Conservation (phyloP, 2,113 vertebrate species). For the Ptyas mucosa region DNA sequence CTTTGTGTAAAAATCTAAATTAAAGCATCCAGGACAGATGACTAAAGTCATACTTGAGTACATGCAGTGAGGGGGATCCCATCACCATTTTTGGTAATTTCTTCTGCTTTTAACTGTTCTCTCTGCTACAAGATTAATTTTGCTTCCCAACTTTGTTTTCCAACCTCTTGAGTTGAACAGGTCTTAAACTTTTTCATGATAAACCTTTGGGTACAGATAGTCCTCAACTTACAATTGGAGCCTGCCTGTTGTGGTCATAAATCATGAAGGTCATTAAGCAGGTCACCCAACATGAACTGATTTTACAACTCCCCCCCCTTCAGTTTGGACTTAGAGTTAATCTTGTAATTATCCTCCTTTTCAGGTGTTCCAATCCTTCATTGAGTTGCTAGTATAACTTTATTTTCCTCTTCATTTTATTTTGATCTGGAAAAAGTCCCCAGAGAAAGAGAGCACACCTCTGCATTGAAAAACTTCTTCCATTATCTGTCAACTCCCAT, state of each 20-base stretch:
- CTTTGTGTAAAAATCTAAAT: neutral
- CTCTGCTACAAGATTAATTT: neutral
- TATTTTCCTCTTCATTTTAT: neutral
- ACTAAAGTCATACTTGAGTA: neutral
- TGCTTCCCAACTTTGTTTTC: neutral
- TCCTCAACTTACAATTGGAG: neutral
- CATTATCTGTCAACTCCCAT: neutral
- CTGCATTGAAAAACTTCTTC: neutral
- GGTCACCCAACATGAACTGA: neutral
- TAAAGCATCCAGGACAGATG: neutral
- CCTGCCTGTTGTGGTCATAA: neutral
- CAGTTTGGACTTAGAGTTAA: neutral
- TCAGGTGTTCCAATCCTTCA: neutral
- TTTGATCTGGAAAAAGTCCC: neutral
- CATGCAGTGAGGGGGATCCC: neutral
- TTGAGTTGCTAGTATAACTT: neutral
- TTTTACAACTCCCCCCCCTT: neutral
- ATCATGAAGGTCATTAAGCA: neutral
- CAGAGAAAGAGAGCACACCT: neutral
- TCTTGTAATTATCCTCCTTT: neutral
- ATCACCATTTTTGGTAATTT: neutral
- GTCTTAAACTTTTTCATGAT: neutral
- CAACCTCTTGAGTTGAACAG: neutral
- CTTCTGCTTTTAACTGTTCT: neutral
- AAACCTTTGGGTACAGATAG: neutral